phyloP scores from a whole-genome alignment of 2,797 vertebrate species.

The Acanthurus lineatus region DNA sequence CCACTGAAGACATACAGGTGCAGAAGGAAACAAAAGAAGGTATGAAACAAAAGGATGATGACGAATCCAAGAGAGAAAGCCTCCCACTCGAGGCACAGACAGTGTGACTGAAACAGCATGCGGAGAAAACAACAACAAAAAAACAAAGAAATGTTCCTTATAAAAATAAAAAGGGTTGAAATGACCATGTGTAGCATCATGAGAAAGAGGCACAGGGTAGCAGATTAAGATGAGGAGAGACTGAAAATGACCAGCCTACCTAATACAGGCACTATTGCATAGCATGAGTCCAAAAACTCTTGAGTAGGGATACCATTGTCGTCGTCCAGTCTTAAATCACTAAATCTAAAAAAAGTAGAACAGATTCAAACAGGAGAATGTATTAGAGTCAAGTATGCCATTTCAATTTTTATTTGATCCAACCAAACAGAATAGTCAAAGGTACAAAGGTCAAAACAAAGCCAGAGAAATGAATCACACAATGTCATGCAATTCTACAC shows the following conservation, averaged over 20 bases:
- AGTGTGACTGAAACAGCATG: constrained; percentile 49
- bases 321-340: constrained; percentile 95
- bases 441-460: constrained; percentile 73
- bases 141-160: not conserved
- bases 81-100: constrained; percentile 12
- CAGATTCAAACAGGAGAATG: constrained; percentile 82
- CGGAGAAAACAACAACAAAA: constrained; percentile 17
- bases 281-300: constrained; percentile 98
- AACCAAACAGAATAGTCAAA: constrained; percentile 70
- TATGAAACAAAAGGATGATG: constrained; percentile 21
- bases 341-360: constrained; percentile 91
- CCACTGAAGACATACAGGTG: constrained; percentile 7
- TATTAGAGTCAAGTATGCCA: constrained; percentile 67
- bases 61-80: constrained; percentile 19
- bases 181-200: constrained; percentile 26
- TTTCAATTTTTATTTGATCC: constrained; percentile 82
- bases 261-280: constrained; percentile 98
- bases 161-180: constrained; percentile 36
- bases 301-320: constrained; percentile 96
- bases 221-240: constrained; percentile 61
- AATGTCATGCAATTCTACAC: constrained; percentile 62
- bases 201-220: constrained; percentile 36
- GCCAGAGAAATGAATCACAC: constrained; percentile 67
- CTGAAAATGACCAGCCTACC: constrained; percentile 87
- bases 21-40: constrained; percentile 32